Evolutionary conservation across 2,797 vertebrate genomes (phyloP).

Genomic region (Arctocebus calabarensis): DNA sequence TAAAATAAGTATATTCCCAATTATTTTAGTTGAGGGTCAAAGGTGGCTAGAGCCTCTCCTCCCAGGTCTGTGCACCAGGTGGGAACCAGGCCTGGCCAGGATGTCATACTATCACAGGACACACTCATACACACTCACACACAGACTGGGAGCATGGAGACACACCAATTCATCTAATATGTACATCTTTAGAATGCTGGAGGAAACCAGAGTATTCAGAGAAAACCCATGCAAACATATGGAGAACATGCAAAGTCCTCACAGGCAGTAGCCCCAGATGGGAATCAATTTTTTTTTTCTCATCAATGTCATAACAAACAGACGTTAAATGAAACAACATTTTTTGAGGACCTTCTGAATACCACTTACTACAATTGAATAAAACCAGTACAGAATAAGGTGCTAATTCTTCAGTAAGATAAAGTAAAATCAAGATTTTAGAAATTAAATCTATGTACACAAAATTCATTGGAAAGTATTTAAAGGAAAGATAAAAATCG

Average conservation of each 20-base stretch:
- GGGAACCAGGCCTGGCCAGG: neutral
- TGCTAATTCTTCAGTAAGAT: neutral
- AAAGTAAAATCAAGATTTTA: neutral
- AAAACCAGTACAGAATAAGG: neutral
- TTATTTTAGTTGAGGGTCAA: neutral
- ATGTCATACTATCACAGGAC: neutral
- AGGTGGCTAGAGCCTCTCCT: neutral
- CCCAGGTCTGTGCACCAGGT: neutral
- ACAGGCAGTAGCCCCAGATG: neutral
- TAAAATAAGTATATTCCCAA: neutral
- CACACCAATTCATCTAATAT: neutral
- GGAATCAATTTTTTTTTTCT: neutral
- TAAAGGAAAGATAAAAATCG: conserved; percentile 27
- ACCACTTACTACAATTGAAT: neutral
- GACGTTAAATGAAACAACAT: neutral
- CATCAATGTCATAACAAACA: neutral
- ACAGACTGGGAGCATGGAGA: neutral
- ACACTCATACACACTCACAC: neutral
- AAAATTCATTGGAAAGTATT: neutral
- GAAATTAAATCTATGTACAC: conserved; percentile 2
- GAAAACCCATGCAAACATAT: neutral
- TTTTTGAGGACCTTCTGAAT: neutral
- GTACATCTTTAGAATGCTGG: neutral
- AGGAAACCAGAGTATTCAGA: neutral
- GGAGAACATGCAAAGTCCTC: neutral